phyloP scores from a whole-genome alignment of 2,888 invertebrate genomes.

The Cheilosia vernalis region DNA sequence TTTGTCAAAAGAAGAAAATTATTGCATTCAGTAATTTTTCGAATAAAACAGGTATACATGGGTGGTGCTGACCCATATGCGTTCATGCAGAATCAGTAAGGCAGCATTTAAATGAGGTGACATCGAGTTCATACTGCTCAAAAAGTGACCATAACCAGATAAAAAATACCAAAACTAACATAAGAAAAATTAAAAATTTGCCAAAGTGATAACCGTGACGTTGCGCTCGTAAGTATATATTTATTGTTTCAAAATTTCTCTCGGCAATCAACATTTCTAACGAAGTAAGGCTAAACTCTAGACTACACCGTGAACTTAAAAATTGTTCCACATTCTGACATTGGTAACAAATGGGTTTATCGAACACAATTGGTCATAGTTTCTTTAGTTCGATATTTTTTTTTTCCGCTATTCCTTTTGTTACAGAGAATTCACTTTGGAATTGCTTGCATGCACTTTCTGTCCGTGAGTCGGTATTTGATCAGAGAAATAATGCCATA shows the following conservation, averaged over 20 bases:
- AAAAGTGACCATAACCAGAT: too few species aligned
- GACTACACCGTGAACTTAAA: constrained; percentile 7
- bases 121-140: too few species aligned
- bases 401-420: constrained; percentile 10
- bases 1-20: too few species aligned
- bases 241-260: background rate
- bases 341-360: constrained; percentile 44
- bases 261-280: background rate
- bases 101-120: too few species aligned
- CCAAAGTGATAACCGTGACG: too few species aligned
- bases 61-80: too few species aligned
- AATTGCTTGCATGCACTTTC: constrained; percentile 31
- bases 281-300: background rate
- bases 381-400: constrained; percentile 43
- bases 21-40: too few species aligned
- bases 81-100: too few species aligned
- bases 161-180: too few species aligned
- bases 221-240: too few species aligned
- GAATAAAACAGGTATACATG: too few species aligned
- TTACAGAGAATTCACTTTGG: constrained; percentile 12
- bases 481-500: constrained; percentile 34
- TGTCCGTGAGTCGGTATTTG: constrained; percentile 18
- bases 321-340: constrained; percentile 40
- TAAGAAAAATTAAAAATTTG: too few species aligned
- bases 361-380: constrained; percentile 53